These are phyloP conservation scores for Gila robusta DNA, from an alignment of 2,797 vertebrate species.

Conservation along the genomic window DNA sequence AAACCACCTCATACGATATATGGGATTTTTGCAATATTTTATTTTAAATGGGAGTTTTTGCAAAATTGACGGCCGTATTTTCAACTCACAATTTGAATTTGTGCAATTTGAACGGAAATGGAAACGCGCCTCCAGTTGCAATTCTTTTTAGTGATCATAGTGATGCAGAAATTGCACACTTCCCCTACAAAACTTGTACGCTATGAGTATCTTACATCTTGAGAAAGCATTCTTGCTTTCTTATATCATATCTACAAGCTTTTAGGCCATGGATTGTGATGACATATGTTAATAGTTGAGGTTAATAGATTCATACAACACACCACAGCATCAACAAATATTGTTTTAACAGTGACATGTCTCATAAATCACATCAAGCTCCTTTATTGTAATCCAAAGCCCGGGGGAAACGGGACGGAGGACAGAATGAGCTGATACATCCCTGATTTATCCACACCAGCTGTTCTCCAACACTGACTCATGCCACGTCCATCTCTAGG, in stretches of 20 bases:
- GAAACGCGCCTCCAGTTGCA: background rate
- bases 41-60: too few species aligned
- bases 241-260: conserved; percentile 1
- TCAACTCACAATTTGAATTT: too few species aligned
- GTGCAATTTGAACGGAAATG: too few species aligned
- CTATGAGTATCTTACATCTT: background rate
- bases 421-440: conserved; percentile 17
- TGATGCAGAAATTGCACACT: background rate
- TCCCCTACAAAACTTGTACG: background rate
- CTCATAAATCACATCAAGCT: conserved; percentile 45
- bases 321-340: conserved; percentile 39
- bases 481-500: conserved; percentile 34
- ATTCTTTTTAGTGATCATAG: background rate
- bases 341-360: conserved; percentile 50
- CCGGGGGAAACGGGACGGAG: conserved; percentile 17
- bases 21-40: too few species aligned
- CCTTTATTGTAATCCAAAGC: conserved; percentile 41
- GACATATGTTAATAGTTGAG: conserved; percentile 17
- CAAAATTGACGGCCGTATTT: too few species aligned
- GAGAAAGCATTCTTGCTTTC: conserved; percentile 2
- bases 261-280: conserved; percentile 1
- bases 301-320: conserved; percentile 33
- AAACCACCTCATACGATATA: too few species aligned
- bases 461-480: conserved; percentile 48
- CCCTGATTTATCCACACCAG: conserved; percentile 45